Conservation (phyloP, 2,797 vertebrate species). For the Fringilla coelebs region DNA sequence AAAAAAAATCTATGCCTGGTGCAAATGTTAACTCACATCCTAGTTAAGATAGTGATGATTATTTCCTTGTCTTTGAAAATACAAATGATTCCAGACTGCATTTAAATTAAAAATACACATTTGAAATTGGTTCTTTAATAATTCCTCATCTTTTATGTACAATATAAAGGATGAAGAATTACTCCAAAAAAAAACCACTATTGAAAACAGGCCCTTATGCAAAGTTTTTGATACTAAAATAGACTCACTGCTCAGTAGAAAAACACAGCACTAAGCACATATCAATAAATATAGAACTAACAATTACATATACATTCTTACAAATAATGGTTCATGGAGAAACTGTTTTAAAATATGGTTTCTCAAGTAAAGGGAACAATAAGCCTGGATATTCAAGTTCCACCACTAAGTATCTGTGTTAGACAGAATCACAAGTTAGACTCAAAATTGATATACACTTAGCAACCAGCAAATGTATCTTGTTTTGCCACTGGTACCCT, state of each 20-base stretch:
- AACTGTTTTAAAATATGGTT: background rate
- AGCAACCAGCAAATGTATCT: background rate
- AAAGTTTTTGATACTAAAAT: background rate
- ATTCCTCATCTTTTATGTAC: conserved; percentile 19
- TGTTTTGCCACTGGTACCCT: background rate
- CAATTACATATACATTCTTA: background rate
- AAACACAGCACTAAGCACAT: background rate
- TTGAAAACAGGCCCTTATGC: background rate
- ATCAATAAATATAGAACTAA: background rate
- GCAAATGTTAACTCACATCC: conserved; percentile 67
- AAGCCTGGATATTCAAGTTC: background rate
- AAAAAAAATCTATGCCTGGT: conserved; percentile 65
- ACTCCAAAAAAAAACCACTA: background rate
- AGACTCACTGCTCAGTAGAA: background rate
- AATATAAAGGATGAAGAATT: background rate
- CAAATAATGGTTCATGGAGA: background rate
- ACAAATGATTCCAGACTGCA: conserved; percentile 52
- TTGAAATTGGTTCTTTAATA: conserved; percentile 46
- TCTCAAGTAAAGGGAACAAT: background rate
- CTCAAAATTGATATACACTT: background rate
- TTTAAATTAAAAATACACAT: conserved; percentile 56
- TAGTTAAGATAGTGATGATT: conserved; percentile 60
- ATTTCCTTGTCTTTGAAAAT: conserved; percentile 69
- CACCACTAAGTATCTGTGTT: background rate
- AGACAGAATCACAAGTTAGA: background rate